Conservation (phyloP, 2,797 vertebrate species). For the Poeciliopsis turneri region DNA sequence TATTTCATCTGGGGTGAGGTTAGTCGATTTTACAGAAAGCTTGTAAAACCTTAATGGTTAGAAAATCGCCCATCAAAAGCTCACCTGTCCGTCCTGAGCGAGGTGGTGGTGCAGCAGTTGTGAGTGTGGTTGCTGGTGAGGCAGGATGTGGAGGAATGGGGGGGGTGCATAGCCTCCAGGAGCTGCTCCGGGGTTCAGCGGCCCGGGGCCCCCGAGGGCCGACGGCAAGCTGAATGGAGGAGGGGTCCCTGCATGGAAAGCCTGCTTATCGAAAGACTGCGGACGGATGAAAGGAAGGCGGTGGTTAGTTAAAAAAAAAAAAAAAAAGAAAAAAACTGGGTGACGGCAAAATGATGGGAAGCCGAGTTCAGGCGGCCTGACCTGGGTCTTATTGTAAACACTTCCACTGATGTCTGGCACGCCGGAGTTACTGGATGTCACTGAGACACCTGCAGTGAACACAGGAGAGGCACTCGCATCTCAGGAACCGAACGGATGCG, state of each 20-base stretch:
- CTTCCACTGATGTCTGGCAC: slow-evolving; percentile 94
- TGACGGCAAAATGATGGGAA: rapidly evolving
- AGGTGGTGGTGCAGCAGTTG: slow-evolving; percentile 97
- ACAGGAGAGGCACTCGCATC: slow-evolving; percentile 4
- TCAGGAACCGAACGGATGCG: neutral
- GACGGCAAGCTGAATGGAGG: slow-evolving; percentile 95
- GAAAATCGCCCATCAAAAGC: slow-evolving; percentile 11
- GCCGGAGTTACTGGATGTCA: slow-evolving; percentile 92
- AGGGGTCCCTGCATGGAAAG: slow-evolving; percentile 94
- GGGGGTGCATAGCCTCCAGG: slow-evolving; percentile 90
- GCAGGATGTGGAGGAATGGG: slow-evolving; percentile 93
- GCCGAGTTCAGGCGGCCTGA: slow-evolving; percentile 56
- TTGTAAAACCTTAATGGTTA: neutral
- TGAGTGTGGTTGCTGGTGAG: slow-evolving; percentile 96
- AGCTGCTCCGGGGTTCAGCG: slow-evolving; percentile 90
- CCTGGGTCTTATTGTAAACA: slow-evolving; percentile 98
- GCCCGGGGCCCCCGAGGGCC: slow-evolving; percentile 90
- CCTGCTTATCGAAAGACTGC: slow-evolving; percentile 97
- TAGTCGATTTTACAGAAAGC: neutral
- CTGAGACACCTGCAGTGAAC: slow-evolving; percentile 85
- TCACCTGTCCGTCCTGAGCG: slow-evolving; percentile 93
- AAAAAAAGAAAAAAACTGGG: no score
- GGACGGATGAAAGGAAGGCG: slow-evolving; percentile 2
- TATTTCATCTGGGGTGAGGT: neutral
- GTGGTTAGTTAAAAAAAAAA: neutral